These are phyloP conservation scores for Jaculus jaculus DNA, from an alignment of 2,113 vertebrate species.

Conservation along the genomic window DNA sequence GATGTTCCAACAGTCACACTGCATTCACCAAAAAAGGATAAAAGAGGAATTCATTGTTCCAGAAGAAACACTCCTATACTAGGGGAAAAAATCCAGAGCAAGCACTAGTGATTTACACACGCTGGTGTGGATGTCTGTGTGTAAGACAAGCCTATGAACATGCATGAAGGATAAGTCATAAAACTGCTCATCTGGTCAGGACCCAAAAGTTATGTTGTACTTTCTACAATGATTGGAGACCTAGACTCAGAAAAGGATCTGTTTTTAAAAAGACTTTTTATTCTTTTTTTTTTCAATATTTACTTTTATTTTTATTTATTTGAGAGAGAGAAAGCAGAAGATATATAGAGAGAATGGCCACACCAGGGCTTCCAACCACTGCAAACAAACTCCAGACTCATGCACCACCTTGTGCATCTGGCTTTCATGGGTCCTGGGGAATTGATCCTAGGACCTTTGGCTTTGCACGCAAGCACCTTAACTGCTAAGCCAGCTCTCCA, in stretches of 20 bases:
- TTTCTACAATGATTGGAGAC: constrained; percentile 16
- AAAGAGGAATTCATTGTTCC: constrained; percentile 13
- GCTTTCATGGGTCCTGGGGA: too few relatives aligned
- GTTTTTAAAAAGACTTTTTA: not conserved
- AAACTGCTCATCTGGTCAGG: not conserved
- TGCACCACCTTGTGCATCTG: too few relatives aligned
- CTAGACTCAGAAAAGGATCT: not conserved
- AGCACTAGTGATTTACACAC: not conserved
- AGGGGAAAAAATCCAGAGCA: not conserved
- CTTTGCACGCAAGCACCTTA: too few relatives aligned
- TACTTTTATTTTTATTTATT: too few relatives aligned
- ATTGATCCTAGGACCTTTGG: too few relatives aligned
- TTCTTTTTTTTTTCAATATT: too few relatives aligned
- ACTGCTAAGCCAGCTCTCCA: too few relatives aligned
- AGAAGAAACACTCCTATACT: constrained; percentile 20
- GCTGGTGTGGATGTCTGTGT: not conserved
- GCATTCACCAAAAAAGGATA: not conserved
- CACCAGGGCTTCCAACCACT: too few relatives aligned
- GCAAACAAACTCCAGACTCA: too few relatives aligned
- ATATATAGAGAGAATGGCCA: too few relatives aligned
- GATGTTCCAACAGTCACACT: not conserved
- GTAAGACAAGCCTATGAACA: not conserved
- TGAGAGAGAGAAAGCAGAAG: too few relatives aligned
- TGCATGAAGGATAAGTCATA: not conserved
- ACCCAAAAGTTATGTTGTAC: not conserved